A percentile compares a stretch with the other conserved stretches of the same genome.
phyloP scores from a whole-genome alignment of 2,113 vertebrate genomes.

The Todiramphus chloris region DNA sequence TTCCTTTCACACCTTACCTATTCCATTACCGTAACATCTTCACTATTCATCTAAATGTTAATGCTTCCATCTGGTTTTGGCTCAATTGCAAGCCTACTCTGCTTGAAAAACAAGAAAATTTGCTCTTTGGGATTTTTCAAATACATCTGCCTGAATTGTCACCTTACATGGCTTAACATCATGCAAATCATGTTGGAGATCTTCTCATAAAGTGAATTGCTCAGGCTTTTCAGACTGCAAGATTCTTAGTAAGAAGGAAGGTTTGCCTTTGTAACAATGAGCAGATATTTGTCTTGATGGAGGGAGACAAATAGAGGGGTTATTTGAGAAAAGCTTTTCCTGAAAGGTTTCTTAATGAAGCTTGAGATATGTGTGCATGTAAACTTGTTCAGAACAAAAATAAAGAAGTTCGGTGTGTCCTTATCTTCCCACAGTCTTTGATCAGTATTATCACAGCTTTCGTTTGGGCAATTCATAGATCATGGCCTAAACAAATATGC shows the following conservation, averaged over 20 bases:
- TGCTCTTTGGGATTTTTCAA: neutral
- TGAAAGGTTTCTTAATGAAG: neutral
- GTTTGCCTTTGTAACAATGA: neutral
- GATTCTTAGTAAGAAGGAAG: neutral
- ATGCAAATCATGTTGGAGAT: neutral
- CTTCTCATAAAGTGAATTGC: neutral
- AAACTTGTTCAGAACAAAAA: neutral
- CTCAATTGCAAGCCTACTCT: neutral
- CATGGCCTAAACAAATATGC: neutral
- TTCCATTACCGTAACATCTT: neutral
- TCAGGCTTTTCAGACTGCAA: neutral
- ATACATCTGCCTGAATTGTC: neutral
- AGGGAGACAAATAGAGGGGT: fast-evolving
- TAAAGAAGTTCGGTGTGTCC: neutral
- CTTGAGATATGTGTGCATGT: neutral
- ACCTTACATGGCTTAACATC: neutral
- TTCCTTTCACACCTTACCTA: neutral
- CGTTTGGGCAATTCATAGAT: neutral
- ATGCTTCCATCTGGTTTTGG: neutral
- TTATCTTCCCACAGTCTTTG: neutral
- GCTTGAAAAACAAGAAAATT: neutral
- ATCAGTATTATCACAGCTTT: neutral
- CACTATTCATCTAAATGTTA: neutral
- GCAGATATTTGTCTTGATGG: neutral
- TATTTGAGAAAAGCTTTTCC: neutral